phyloP scores from a whole-genome alignment of 1,140 invertebrate species.

The Dolichoris vasculosae region DNA sequence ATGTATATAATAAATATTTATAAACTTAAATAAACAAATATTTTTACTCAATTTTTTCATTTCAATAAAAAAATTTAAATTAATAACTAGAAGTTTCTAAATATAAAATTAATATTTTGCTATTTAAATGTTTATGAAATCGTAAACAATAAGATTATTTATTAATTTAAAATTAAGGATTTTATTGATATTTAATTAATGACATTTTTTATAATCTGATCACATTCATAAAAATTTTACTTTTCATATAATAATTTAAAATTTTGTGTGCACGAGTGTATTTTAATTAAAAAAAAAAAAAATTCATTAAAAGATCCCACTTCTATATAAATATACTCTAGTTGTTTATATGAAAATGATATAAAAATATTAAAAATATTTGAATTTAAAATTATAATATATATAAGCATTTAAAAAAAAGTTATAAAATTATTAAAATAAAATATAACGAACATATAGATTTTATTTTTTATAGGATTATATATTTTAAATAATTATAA shows the following conservation, averaged over 20 bases:
- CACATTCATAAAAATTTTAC: too few species aligned
- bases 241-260: too few species aligned
- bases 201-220: too few species aligned
- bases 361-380: background rate
- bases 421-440: background rate
- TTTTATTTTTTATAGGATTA: constrained; percentile 15
- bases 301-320: background rate
- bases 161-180: background rate
- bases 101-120: too few species aligned
- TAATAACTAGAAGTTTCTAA: too few species aligned
- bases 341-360: background rate
- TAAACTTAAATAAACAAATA: background rate
- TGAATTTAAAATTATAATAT: background rate
- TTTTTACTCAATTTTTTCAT: background rate
- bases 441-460: background rate
- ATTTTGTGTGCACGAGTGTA: background rate
- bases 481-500: constrained; percentile 22
- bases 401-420: background rate
- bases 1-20: background rate
- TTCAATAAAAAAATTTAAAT: background rate
- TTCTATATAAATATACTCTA: background rate
- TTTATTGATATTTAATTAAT: too few species aligned
- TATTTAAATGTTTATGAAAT: too few species aligned
- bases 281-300: background rate
- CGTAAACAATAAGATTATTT: background rate